Evolutionary conservation across 2,888 invertebrate species (phyloP), one percentile per base, ranked within the genome.

Genomic region (Masnerella sp.): DNA sequence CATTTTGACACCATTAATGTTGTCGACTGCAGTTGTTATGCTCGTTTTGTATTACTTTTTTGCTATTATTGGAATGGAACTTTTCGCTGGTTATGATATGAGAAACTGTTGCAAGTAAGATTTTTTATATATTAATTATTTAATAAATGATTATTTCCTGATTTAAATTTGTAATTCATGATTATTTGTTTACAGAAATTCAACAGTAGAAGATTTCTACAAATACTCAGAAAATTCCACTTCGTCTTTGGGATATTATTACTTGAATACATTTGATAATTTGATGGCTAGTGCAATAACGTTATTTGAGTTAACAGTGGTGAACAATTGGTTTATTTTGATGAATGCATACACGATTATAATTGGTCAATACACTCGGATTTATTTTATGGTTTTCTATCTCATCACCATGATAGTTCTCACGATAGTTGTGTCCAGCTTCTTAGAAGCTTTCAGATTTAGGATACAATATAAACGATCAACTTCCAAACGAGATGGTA

Each of bases 291-390:
- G 94, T 82, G 92, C 92, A 43, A 94, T 96, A 75, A 96, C 96
- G 0, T 88, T 96, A 76, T 96, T 96, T 88, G 96, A 96, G 88
- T 88, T 96, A 80, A 96, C 96, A 0, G 95, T 96, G 8, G 95
- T 96, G 64, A 96, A 96, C 87, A 96, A 96, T 88, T 96, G 96
- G 96, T 96, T 96, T 82, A 94, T 96, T 64, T 91, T 95, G 17
- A 96, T 96, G 96, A 95, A 96, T 84, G 96, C 93, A 0, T 94
- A 93, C 83, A 93, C 93, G 0, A 89, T 91, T 0, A 93, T 92
- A 12, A 91, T 92, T 0, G 90, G 92, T 49, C 90, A 92, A 81
- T 93, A 93, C 88, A 93, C 93, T 58, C 89, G 96, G 77, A 88
- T 94, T n/a, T 96, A 94, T 85, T 96, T 96, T 84, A 96, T 96